phyloP scores from a whole-genome alignment of 2,113 vertebrate genomes.

The Dasyurus viverrinus region DNA sequence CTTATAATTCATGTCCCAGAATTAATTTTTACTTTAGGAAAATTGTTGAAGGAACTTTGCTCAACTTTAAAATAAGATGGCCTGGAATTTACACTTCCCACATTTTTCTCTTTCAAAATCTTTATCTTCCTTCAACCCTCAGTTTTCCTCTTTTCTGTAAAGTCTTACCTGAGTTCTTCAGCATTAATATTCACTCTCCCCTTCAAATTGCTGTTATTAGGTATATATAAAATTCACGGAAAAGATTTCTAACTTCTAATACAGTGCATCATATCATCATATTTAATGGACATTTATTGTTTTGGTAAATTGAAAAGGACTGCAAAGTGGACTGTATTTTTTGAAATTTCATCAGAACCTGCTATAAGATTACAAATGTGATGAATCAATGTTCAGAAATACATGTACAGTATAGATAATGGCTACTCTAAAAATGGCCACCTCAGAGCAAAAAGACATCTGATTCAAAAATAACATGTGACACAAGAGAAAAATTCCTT shows the following conservation, averaged over 20 bases:
- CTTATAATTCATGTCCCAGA: too few relatives aligned
- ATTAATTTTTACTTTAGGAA: not conserved
- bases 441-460: not conserved
- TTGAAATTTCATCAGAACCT: not conserved
- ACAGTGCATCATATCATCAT: not conserved
- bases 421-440: not conserved
- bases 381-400: not conserved
- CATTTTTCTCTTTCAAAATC: not conserved
- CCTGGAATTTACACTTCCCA: not conserved
- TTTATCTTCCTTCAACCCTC: not conserved
- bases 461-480: not conserved
- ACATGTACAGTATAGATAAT: not conserved
- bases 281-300: not conserved
- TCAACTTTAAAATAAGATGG: not conserved
- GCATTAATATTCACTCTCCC: not conserved
- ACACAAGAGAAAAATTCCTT: not conserved
- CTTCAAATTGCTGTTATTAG: not conserved
- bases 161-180: not conserved
- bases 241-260: not conserved
- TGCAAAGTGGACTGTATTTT: not conserved
- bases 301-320: not conserved
- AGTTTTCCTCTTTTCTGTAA: not conserved
- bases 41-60: not conserved
- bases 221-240: not conserved
- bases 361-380: not conserved